Base-by-base conservation (phyloP, 92 coral and sea anemone species). In the Ricordea florida region DNA sequence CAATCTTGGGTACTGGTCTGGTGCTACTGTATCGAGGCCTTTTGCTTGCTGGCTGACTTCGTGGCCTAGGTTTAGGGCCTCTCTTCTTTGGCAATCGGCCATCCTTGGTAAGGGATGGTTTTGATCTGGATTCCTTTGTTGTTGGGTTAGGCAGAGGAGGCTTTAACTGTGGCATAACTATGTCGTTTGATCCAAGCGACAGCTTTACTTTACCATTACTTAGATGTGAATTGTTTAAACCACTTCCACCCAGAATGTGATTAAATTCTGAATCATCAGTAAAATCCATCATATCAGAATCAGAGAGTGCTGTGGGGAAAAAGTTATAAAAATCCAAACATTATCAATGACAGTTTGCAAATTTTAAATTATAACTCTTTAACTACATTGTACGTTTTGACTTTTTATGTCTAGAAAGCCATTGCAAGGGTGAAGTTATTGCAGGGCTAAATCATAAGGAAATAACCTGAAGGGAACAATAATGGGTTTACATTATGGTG, bases 1-100 rank as follows among this genome's bases (percentile, higher is more conserved):
- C 93, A 50, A 45, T 77, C 47, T 87, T 91, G 33, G 92, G 65
- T n/a, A 83, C 89, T 10, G 97, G 75, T 30, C 85, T 68, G 49
- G 87, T 68, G 22, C 69, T 77, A n/a, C 68, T 87, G 14, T 82
- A 74, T 17, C 87, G 38, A 15, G 89, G 62, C 33, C 84, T 87
- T 34, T 91, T 90, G 25, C 34, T 61, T 31, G 88, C 64, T 1
- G 97, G 78, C 38, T 85, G 86, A 26, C 53, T 57, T 6, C 78
- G 78, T 0, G 92, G 46, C 32, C 78, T 85, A 9, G 92, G 83
- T 36, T 87, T 89, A 32, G 89, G 81, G 2, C 80, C 81, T 16
- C 89, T 79, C 60, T 91, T 91, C 69, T 82, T 86, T 48, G 67
- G 89, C 50, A 77, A 44, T 29, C 89, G 43, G 14, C 85, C 87